Conservation (phyloP, 1,140 invertebrate genomes). For the Triops longicaudatus region DNA sequence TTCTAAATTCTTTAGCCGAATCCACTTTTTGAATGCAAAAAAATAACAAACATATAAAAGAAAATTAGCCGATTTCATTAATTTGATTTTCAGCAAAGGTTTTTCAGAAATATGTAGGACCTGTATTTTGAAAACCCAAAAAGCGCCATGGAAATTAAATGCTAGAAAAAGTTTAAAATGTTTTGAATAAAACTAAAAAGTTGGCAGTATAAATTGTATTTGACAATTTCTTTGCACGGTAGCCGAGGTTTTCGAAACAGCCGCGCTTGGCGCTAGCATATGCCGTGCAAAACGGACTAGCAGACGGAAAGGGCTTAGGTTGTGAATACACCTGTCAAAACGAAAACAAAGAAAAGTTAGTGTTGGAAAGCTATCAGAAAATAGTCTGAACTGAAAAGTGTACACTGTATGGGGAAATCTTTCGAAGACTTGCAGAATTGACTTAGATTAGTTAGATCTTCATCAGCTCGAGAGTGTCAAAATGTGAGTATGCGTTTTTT, state of each 20-base stretch:
- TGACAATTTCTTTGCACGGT: not conserved
- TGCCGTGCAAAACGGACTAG: not conserved
- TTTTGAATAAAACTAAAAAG: too few species aligned
- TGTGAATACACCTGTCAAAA: not conserved
- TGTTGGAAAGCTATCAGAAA: not conserved
- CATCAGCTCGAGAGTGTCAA: too few species aligned
- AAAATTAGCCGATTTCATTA: conserved; percentile 7
- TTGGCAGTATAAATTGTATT: not conserved
- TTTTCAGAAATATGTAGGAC: not conserved
- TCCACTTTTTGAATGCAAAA: too few species aligned
- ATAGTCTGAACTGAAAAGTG: too few species aligned
- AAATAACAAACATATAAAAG: not conserved
- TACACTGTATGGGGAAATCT: too few species aligned
- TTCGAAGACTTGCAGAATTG: too few species aligned
- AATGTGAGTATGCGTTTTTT: too few species aligned
- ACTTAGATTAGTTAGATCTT: too few species aligned
- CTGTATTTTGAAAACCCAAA: conserved; percentile 17
- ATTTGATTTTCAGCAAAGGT: too few species aligned
- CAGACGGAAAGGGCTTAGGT: not conserved
- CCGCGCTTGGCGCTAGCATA: not conserved
- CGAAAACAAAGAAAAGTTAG: not conserved
- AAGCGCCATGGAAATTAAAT: not conserved
- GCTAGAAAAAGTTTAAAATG: not conserved
- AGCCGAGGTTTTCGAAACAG: not conserved
- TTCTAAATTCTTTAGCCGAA: too few species aligned